Evolutionary conservation across 2,888 invertebrate species (phyloP).

Genomic region (Lacanobia wlatinum): DNA sequence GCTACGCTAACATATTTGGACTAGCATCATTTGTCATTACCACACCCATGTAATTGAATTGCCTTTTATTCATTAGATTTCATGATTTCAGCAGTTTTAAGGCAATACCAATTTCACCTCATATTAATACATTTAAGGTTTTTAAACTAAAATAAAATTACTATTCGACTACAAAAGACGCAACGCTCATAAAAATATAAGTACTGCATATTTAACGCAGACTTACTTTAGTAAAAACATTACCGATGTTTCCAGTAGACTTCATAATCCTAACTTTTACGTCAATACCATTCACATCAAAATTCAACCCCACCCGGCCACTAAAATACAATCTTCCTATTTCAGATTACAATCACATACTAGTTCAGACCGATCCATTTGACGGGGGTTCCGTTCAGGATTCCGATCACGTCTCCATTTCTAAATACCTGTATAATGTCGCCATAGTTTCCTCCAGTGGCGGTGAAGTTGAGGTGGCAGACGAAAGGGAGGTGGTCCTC

Average conservation of each 20-base stretch:
- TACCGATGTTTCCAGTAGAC: not conserved
- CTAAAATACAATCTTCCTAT: constrained; percentile 62
- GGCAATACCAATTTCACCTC: not conserved
- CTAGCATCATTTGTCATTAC: too few species aligned
- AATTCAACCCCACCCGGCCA: constrained; percentile 45
- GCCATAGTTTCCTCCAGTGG: constrained; percentile 93
- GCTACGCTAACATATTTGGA: too few species aligned
- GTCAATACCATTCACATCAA: constrained; percentile 50
- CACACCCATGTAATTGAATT: not conserved
- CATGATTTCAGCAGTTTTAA: not conserved
- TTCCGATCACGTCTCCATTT: constrained; percentile 60
- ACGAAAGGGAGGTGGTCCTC: constrained; percentile 95
- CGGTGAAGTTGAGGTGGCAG: constrained; percentile 96
- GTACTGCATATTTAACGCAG: too few species aligned
- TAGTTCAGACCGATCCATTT: constrained; percentile 57
- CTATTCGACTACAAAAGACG: too few species aligned
- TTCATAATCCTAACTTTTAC: constrained; percentile 7
- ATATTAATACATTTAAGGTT: too few species aligned
- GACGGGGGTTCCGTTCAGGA: constrained; percentile 56
- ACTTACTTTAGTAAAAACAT: too few species aligned
- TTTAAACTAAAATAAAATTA: too few species aligned
- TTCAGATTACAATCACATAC: constrained; percentile 67
- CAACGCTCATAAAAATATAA: too few species aligned
- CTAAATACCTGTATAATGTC: constrained; percentile 70
- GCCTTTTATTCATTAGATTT: not conserved